These are phyloP conservation scores for Fistularia tabacaria DNA, from an alignment of 2,797 vertebrate genomes.

Conservation along the genomic window DNA sequence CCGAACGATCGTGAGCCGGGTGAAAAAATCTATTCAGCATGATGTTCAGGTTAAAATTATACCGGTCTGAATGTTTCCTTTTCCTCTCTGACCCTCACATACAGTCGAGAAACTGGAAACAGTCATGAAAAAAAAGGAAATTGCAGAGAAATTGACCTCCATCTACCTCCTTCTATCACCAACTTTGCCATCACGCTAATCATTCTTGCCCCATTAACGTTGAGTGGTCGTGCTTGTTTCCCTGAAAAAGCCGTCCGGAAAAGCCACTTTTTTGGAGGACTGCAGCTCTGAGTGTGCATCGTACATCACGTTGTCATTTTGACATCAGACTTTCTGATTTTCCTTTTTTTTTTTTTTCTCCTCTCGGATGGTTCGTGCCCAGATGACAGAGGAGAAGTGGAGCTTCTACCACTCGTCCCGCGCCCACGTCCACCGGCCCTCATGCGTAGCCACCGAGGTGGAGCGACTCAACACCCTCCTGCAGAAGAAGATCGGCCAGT, in stretches of 20 bases:
- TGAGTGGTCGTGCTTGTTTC: too few relatives aligned
- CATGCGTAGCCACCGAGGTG: slow-evolving; percentile 90
- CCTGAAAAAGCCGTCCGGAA: too few relatives aligned
- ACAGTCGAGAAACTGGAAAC: background rate
- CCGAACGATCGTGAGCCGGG: background rate
- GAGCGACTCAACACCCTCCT: slow-evolving; percentile 83
- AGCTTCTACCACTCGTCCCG: slow-evolving; percentile 88
- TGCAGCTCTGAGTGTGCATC: slow-evolving; percentile 17
- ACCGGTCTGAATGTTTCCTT: slow-evolving; percentile 2
- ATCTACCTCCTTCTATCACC: slow-evolving; percentile 45
- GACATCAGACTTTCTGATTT: background rate
- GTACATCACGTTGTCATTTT: background rate
- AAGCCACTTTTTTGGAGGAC: slow-evolving; percentile 14
- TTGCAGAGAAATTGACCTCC: slow-evolving; percentile 38
- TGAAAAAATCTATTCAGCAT: slow-evolving; percentile 1
- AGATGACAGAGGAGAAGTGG: slow-evolving; percentile 93
- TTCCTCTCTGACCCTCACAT: background rate
- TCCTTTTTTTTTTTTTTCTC: background rate
- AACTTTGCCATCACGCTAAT: slow-evolving; percentile 5
- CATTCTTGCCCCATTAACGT: background rate
- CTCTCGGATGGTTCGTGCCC: background rate
- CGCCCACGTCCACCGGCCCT: slow-evolving; percentile 85
- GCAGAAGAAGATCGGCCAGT: slow-evolving; percentile 91
- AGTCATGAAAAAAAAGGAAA: background rate
- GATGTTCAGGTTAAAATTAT: background rate